Evolutionary conservation across 2,888 invertebrate species (phyloP).

Genomic region (Lordiphosa andalusiaca): DNA sequence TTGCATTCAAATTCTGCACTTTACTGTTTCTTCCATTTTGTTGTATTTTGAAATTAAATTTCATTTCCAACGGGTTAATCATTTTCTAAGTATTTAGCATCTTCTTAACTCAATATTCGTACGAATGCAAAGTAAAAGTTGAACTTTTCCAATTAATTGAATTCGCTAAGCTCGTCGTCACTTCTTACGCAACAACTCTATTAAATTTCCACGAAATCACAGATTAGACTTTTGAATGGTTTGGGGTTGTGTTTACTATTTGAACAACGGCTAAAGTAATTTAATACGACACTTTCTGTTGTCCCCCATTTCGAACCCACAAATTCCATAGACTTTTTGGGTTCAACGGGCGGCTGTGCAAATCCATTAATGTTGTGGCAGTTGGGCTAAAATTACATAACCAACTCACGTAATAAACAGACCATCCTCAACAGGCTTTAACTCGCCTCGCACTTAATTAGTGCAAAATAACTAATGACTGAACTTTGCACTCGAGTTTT

Average conservation of each 20-base stretch:
- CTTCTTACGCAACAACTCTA: not conserved
- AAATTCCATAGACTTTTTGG: slow-evolving; percentile 16
- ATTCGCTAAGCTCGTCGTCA: not conserved
- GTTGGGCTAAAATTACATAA: slow-evolving; percentile 37
- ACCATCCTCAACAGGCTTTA: slow-evolving; percentile 36
- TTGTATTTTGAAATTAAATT: too few relatives aligned
- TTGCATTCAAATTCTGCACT: too few relatives aligned
- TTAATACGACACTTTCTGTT: slow-evolving; percentile 11
- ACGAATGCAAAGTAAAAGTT: too few relatives aligned
- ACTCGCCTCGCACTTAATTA: slow-evolving; percentile 67
- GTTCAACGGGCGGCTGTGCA: slow-evolving; percentile 26
- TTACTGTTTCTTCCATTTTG: too few relatives aligned
- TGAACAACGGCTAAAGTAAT: slow-evolving; percentile 7
- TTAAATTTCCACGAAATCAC: slow-evolving; percentile 10
- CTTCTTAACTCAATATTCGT: too few relatives aligned
- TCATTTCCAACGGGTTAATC: too few relatives aligned
- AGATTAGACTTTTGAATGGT: not conserved
- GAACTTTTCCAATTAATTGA: too few relatives aligned
- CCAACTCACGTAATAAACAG: slow-evolving; percentile 46
- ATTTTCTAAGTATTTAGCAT: too few relatives aligned
- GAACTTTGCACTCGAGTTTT: slow-evolving; percentile 44
- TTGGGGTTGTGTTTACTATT: slow-evolving; percentile 2
- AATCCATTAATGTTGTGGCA: slow-evolving; percentile 27
- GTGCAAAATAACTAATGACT: slow-evolving; percentile 61
- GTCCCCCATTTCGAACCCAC: not conserved